Base-by-base conservation (phyloP, 2,113 vertebrate species). In the Emydocephalus ijimae region DNA sequence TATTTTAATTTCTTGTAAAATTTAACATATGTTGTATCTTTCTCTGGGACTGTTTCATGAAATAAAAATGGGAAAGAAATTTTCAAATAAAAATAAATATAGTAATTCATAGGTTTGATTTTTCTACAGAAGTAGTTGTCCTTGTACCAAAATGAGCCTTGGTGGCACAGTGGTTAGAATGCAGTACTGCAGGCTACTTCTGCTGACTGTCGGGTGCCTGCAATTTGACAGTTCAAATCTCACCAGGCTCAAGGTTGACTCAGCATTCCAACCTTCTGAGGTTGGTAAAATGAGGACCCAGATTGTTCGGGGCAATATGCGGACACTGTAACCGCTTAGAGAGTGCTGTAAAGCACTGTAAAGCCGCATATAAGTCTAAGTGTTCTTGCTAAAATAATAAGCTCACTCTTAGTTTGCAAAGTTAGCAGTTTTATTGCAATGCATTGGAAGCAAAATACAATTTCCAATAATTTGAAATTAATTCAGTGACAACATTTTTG, bases 371-470 rank as follows among this genome's bases (percentile, higher is more conserved):
- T 52, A 52, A 52, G 2, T 52, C 10, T 52, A 52, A 52, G 50
- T 52, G 11, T 12, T 52, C 12, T 52, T 52, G 50, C 50, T 52
- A 12, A 11, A 52, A 81, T 43, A 81, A 39, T 81, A 43, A 39
- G 14, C 18, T 81, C 48, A 88, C 4, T 5, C 9, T 54, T 88
- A 43, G 54, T 9, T 56, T 92, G 91, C 59, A 92, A 92, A 74
- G 50, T 74, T 88, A 92, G 59, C 34, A 88, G 12, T 74, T 92
- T 92, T 92, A 92, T 88, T 88, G 91, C 61, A 88, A 92, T 74
- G 3, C 55, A 92, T 39, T 74, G 48, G 34, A 64, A 88, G 50
- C 50, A 92, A 88, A 88, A 92, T 88, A 43, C n/a, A 92, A 34
- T 29, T 88, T 88, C 54, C 10, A 1, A 86, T 48, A 57, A 57